These are phyloP conservation scores for Ophiodon elongatus DNA, from an alignment of 2,113 vertebrate genomes.

Conservation along the genomic window DNA sequence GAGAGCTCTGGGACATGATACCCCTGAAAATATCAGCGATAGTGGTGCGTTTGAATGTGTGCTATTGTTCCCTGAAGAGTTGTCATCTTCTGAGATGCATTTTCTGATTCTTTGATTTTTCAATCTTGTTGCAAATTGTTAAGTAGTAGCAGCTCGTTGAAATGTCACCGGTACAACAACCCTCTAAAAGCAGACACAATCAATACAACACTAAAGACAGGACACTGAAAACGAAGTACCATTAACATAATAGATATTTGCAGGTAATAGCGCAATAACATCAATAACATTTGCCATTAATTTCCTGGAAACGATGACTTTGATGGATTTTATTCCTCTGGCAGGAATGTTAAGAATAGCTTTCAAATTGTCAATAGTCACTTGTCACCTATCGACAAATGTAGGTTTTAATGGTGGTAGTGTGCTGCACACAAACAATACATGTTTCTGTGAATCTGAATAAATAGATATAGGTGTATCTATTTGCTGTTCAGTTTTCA, in stretches of 20 bases:
- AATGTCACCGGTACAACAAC: neutral
- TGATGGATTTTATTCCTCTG: slow-evolving; percentile 49
- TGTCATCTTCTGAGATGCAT: neutral
- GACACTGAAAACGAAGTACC: slow-evolving; percentile 47
- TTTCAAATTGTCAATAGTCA: slow-evolving; percentile 34
- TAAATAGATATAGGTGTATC: neutral
- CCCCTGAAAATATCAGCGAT: slow-evolving; percentile 32
- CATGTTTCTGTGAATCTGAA: neutral
- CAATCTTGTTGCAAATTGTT: neutral
- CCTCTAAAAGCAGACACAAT: slow-evolving; percentile 18
- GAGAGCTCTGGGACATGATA: slow-evolving; percentile 46
- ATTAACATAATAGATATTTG: slow-evolving; percentile 49
- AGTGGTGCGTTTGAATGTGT: slow-evolving; percentile 5
- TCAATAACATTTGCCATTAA: slow-evolving; percentile 59
- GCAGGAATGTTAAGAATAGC: slow-evolving; percentile 54
- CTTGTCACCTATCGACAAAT: neutral
- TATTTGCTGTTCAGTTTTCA: neutral
- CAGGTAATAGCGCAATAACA: slow-evolving; percentile 35
- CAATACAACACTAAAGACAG: slow-evolving; percentile 45
- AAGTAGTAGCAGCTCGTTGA: neutral
- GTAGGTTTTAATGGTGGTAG: neutral
- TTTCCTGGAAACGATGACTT: slow-evolving; percentile 56
- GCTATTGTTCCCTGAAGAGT: neutral
- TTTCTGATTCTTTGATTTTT: neutral
- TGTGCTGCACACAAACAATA: too few species aligned